Evolutionary conservation across 2,888 invertebrate species (phyloP).

Genomic region (Conus canariensis): DNA sequence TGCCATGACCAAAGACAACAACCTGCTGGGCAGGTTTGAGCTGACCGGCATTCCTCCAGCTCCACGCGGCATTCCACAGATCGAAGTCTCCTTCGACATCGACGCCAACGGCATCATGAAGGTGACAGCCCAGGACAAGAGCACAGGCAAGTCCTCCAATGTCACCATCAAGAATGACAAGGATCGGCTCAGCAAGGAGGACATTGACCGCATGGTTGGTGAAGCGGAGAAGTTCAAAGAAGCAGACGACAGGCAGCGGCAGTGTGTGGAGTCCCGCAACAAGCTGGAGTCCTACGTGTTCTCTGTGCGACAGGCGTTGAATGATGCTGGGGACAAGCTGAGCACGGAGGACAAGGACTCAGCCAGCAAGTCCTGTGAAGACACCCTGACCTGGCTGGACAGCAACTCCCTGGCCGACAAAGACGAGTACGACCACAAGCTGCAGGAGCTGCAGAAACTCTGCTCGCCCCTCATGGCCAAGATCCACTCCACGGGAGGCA

Average conservation of each 20-base stretch:
- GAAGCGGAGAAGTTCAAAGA: constrained; percentile 74
- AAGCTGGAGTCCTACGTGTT: constrained; percentile 70
- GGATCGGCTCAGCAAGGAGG: constrained; percentile 90
- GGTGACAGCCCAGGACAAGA: constrained; percentile 83
- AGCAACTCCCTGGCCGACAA: constrained; percentile 88
- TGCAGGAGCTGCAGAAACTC: constrained; percentile 87
- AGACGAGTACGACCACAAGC: constrained; percentile 86
- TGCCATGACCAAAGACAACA: constrained; percentile 97
- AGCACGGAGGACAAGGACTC: constrained; percentile 85
- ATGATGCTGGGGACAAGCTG: constrained; percentile 81
- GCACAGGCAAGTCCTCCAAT: constrained; percentile 88
- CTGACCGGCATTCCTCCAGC: constrained; percentile 74
- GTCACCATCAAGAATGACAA: constrained; percentile 94
- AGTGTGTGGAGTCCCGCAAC: constrained; percentile 68
- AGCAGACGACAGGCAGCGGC: constrained; percentile 73
- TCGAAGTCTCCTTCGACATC: constrained; percentile 87
- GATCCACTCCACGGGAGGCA: constrained; percentile 60
- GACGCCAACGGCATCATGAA: constrained; percentile 90
- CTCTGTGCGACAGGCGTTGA: constrained; percentile 81
- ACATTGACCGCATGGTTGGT: constrained; percentile 86
- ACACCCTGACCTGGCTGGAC: constrained; percentile 90
- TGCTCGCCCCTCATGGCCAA: constrained; percentile 89
- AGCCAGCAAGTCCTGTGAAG: constrained; percentile 81
- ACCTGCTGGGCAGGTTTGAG: constrained; percentile 78
- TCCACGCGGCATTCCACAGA: constrained; percentile 72